Evolutionary conservation across 2,888 invertebrate genomes (phyloP).

Genomic region (Parapristionchus giblindavisi): DNA sequence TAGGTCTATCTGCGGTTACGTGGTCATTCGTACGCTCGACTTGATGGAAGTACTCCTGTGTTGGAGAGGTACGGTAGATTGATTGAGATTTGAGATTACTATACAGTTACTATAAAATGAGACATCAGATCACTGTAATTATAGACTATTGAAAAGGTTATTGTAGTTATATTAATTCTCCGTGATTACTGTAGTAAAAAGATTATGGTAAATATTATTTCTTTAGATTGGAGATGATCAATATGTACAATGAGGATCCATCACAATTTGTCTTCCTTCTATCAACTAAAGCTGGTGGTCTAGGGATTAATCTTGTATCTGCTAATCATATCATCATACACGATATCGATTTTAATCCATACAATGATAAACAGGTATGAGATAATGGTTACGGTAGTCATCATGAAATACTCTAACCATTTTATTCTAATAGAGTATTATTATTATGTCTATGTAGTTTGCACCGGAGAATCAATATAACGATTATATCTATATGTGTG

Average conservation of each 20-base stretch:
- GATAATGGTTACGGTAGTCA: too few relatives aligned
- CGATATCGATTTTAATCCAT: constrained; percentile 97
- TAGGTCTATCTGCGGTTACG: constrained; percentile 79
- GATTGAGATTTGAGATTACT: background rate
- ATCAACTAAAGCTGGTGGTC: constrained; percentile 82
- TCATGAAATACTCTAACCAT: too few relatives aligned
- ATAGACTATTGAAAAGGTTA: background rate
- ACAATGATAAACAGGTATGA: constrained; percentile 96
- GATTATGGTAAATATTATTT: background rate
- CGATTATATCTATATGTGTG: too few relatives aligned
- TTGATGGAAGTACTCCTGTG: constrained; percentile 91
- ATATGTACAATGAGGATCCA: constrained; percentile 80
- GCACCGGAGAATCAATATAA: too few relatives aligned
- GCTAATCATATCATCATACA: constrained; percentile 95
- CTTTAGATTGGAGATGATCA: constrained; percentile 86
- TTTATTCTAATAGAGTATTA: background rate
- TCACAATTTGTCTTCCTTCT: constrained; percentile 58
- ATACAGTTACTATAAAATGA: too few relatives aligned
- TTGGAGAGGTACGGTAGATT: constrained; percentile 76
- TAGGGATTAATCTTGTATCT: constrained; percentile 90
- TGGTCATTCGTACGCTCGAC: constrained; percentile 80
- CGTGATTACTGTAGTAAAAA: background rate
- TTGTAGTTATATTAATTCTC: background rate
- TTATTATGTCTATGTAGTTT: too few relatives aligned
- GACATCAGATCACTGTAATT: too few relatives aligned